These are phyloP conservation scores for Rhogogaster chlorosoma DNA, from an alignment of 2,888 invertebrate genomes.

Conservation along the genomic window DNA sequence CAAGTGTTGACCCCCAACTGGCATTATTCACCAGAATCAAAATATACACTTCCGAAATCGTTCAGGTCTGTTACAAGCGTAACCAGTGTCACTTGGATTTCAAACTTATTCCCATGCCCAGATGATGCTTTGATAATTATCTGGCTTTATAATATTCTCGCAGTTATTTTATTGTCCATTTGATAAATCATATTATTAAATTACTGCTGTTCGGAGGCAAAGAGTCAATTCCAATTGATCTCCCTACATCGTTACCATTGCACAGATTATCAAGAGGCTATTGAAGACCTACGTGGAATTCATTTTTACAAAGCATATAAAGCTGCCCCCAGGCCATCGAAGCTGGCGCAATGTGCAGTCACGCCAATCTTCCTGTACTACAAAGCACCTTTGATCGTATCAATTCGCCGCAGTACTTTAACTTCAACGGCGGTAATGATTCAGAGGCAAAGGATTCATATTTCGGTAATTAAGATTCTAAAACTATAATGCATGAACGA, in stretches of 20 bases:
- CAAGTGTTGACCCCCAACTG: background rate
- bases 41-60: background rate
- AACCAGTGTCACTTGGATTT: background rate
- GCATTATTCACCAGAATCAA: background rate
- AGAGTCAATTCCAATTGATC: background rate
- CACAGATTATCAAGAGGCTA: background rate
- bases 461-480: slow-evolving; percentile 12
- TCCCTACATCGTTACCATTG: background rate
- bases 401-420: background rate
- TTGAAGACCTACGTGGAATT: background rate
- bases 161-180: background rate
- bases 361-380: background rate
- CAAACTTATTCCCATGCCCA: background rate
- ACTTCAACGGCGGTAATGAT: background rate
- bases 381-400: background rate
- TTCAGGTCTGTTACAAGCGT: background rate
- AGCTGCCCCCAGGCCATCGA: background rate
- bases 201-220: background rate
- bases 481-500: background rate
- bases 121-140: background rate
- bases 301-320: background rate
- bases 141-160: background rate
- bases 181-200: background rate
- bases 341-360: background rate
- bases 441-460: slow-evolving; percentile 42